Base-by-base conservation (phyloP, 1,140 invertebrate species). In the Matsumurasca onukii region DNA sequence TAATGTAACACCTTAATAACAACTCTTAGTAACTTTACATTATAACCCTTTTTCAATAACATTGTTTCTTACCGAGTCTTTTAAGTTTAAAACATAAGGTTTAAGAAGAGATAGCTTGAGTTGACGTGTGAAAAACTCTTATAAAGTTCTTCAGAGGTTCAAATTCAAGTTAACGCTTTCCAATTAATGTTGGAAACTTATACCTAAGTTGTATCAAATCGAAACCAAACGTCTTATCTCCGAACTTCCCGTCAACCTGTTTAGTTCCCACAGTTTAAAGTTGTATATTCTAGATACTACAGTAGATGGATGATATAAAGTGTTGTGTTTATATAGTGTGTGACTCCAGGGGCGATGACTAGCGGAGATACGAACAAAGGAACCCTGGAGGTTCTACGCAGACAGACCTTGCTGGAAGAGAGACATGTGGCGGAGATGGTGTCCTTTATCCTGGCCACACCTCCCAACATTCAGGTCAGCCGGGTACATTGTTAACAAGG, bases 391-490 rank as follows among this genome's bases (percentile, higher is more conserved):
- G 20, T 55, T 17, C 20, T 67, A 13, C 34, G 65, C 20, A 61
- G 34, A n/a, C 55, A 71, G 20, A 69, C 73, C 3, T 69, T 64
- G 20, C 57, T 73, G 5, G 64, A 69, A 48, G 64, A 71, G 5
- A 63, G 70, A 48, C 71, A 73, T 30, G 34, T 73, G 34, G 73
- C 73, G 3, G 70, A 71, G 3, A 72, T 71, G 5, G 66, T 73
- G 22, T 69, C 70, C 31, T 73, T 70, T 48, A 65, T 81, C 1
- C 73, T 91, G 13, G 78, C 80, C 0, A 85, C 86, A 0, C 86
- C 88, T 0, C 74, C 81, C 1, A 78, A 83, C 68, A 86, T 89
- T 3, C 86, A 89, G 78, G 89, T 90, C 68, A 52, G 67, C 15
- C 48, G n/a, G n/a, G n/a, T n/a, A n/a, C n/a, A n/a, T n/a, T n/a